Conservation (phyloP, 2,113 vertebrate genomes). For the Crocuta crocuta region DNA sequence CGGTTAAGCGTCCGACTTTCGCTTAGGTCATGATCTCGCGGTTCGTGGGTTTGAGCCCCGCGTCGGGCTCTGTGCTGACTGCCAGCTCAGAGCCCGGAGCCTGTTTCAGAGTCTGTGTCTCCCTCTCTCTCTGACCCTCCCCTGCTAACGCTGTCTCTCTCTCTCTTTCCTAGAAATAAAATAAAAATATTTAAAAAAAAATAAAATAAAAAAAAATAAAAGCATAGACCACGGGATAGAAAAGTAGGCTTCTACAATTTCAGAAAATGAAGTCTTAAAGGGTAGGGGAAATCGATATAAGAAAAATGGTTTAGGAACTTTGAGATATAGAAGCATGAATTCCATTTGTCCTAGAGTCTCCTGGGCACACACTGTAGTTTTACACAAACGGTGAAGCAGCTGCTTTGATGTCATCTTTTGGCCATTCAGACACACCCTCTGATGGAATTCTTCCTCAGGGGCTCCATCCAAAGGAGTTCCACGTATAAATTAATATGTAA, state of each 20-base stretch:
- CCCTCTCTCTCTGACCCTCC: too few relatives aligned
- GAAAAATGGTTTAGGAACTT: background rate
- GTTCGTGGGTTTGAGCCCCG: too few relatives aligned
- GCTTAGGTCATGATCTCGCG: too few relatives aligned
- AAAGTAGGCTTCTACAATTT: background rate
- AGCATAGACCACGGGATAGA: background rate
- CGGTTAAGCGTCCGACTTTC: too few relatives aligned
- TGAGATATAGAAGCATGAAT: background rate
- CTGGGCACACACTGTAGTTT: background rate
- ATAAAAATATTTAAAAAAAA: too few relatives aligned
- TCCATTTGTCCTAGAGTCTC: background rate
- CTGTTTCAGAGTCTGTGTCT: too few relatives aligned
- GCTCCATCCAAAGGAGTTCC: background rate
- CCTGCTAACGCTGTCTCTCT: too few relatives aligned
- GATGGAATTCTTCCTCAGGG: background rate
- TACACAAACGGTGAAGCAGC: background rate
- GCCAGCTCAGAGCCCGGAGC: too few relatives aligned
- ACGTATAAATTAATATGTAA: constrained; percentile 38
- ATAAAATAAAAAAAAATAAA: background rate
- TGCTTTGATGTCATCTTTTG: background rate
- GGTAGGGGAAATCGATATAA: background rate
- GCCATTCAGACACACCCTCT: background rate
- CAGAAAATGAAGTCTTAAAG: background rate
- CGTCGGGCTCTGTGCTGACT: too few relatives aligned
- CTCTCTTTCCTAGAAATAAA: too few relatives aligned